Conservation (phyloP, 2,113 vertebrate species). For the Thunnus maccoyii region DNA sequence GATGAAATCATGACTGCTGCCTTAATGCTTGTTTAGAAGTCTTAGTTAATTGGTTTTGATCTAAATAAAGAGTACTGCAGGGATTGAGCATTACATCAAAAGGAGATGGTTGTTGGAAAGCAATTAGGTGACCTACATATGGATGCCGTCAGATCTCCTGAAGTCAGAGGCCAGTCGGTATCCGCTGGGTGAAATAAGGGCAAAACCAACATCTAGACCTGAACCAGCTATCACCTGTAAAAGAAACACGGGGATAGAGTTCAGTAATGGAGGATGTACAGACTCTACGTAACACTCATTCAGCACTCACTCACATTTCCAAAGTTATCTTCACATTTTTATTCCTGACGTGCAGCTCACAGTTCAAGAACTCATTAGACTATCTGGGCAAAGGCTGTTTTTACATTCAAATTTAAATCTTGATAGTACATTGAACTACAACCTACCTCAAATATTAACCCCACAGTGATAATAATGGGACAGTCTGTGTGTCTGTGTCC, state of each 20-base stretch:
- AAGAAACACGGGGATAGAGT: background rate
- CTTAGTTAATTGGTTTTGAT: background rate
- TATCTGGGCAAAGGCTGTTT: conserved; percentile 2
- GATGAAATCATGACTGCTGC: background rate
- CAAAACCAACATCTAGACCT: conserved; percentile 90
- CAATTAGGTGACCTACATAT: conserved; percentile 84
- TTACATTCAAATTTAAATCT: conserved; percentile 53
- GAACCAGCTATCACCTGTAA: conserved; percentile 90
- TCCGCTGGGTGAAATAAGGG: conserved; percentile 87
- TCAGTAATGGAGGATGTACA: background rate
- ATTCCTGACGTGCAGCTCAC: background rate
- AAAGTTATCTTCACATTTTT: background rate
- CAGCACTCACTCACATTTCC: background rate
- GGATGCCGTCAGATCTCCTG: conserved; percentile 87
- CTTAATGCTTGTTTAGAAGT: background rate
- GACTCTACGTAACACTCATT: background rate
- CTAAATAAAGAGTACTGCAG: background rate
- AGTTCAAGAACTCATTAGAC: background rate
- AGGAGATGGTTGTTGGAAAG: background rate
- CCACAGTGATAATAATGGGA: background rate
- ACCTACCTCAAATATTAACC: background rate
- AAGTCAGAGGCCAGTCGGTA: conserved; percentile 85
- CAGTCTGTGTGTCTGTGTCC: background rate
- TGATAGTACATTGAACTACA: conserved; percentile 7
- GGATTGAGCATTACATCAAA: background rate